Conservation (phyloP, 2,113 vertebrate genomes). For the Phodopus roborovskii region DNA sequence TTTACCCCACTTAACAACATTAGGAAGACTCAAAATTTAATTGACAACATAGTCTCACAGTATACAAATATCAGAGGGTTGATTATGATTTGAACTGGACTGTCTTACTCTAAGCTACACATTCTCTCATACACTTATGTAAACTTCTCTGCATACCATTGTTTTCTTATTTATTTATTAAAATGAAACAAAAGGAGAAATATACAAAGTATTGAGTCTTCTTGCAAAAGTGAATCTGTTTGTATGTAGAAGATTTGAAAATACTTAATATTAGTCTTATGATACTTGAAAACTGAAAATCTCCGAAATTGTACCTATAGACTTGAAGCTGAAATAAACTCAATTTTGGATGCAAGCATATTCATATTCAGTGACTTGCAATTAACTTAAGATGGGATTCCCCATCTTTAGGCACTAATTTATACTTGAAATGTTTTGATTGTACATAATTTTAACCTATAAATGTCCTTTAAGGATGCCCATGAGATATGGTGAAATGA, state of each 20-base stretch:
- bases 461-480: not conserved
- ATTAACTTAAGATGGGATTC: not conserved
- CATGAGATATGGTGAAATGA: not conserved
- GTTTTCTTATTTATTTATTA: not conserved
- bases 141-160: not conserved
- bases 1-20: not conserved
- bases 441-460: not conserved
- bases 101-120: not conserved
- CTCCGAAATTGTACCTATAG: not conserved
- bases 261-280: not conserved
- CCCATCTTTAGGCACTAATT: not conserved
- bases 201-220: not conserved
- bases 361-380: not conserved
- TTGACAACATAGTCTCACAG: not conserved
- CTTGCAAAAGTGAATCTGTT: not conserved
- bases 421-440: not conserved
- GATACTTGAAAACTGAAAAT: not conserved
- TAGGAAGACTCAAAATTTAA: constrained; percentile 21
- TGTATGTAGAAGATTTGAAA: not conserved
- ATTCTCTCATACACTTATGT: not conserved
- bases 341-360: not conserved
- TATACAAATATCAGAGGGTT: not conserved
- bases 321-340: not conserved
- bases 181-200: not conserved
- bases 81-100: not conserved